Percentiles rank a stretch among this genome's conserved stretches.
These are phyloP conservation scores for Drosophila mulleri DNA, from an alignment of 2,888 invertebrate species.

Conservation along the genomic window DNA sequence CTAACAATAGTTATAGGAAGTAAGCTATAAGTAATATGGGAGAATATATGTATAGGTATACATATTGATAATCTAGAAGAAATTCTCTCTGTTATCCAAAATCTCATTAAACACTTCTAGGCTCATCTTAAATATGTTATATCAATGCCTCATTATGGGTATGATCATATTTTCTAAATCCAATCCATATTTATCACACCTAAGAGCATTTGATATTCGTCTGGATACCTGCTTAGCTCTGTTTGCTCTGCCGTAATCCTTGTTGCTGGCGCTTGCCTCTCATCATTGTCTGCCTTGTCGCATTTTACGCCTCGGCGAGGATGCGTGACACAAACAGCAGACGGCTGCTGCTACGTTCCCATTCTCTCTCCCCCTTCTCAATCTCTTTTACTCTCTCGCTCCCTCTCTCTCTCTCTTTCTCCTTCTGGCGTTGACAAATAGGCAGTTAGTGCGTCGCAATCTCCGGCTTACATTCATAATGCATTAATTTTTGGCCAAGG, in stretches of 20 bases:
- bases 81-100: too few relatives aligned
- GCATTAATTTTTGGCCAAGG: constrained; percentile 64
- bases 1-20: neutral
- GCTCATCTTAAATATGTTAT: neutral
- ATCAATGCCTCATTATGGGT: neutral
- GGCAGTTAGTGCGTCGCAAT: constrained; percentile 59
- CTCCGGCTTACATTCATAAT: constrained; percentile 70
- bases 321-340: constrained; percentile 69
- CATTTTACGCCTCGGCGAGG: constrained; percentile 61
- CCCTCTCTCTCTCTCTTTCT: neutral
- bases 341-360: constrained; percentile 32
- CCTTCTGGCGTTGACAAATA: constrained; percentile 62
- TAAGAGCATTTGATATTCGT: neutral
- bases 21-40: too few relatives aligned
- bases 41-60: too few relatives aligned
- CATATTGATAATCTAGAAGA: too few relatives aligned
- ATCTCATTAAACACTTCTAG: too few relatives aligned
- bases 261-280: constrained; percentile 27
- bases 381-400: too few relatives aligned
- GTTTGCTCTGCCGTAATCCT: constrained; percentile 4
- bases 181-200: too few relatives aligned
- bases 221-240: neutral
- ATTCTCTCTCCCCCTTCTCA: too few relatives aligned
- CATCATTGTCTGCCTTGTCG: constrained; percentile 61
- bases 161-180: neutral